Conservation (phyloP, 2,113 vertebrate species). For the Cyprinodon brontotheroides region DNA sequence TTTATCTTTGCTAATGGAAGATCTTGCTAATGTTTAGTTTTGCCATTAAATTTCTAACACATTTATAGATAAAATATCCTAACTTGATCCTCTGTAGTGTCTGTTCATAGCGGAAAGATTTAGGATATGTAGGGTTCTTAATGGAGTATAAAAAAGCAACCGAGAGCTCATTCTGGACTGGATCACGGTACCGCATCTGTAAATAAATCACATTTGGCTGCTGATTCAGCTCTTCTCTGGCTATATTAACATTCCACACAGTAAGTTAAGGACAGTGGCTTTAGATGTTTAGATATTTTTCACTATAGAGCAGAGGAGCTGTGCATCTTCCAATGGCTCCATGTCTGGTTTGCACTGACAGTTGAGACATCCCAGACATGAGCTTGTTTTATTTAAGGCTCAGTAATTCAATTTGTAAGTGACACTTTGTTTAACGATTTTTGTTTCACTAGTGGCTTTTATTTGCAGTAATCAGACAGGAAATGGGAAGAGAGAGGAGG, state of each 20-base stretch:
- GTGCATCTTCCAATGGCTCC: neutral
- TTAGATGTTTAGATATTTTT: neutral
- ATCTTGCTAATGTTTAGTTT: neutral
- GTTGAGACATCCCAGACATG: neutral
- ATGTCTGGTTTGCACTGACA: neutral
- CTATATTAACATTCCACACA: conserved; percentile 2
- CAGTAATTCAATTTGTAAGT: neutral
- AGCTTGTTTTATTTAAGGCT: neutral
- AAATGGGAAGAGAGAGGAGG: neutral
- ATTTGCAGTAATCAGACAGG: neutral
- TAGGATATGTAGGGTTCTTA: neutral
- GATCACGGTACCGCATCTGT: neutral
- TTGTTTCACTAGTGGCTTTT: too few species aligned
- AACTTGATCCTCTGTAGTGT: too few species aligned
- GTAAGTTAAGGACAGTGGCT: neutral
- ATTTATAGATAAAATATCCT: too few species aligned
- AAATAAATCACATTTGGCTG: neutral
- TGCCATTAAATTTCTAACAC: too few species aligned
- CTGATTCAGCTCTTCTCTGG: conserved; percentile 7
- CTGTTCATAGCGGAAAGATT: too few species aligned
- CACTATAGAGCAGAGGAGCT: neutral
- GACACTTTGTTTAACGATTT: too few species aligned
- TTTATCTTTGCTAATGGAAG: neutral
- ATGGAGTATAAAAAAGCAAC: neutral
- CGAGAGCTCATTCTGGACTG: neutral